Conservation (phyloP, 2,113 vertebrate species). For the Microcebus murinus region DNA sequence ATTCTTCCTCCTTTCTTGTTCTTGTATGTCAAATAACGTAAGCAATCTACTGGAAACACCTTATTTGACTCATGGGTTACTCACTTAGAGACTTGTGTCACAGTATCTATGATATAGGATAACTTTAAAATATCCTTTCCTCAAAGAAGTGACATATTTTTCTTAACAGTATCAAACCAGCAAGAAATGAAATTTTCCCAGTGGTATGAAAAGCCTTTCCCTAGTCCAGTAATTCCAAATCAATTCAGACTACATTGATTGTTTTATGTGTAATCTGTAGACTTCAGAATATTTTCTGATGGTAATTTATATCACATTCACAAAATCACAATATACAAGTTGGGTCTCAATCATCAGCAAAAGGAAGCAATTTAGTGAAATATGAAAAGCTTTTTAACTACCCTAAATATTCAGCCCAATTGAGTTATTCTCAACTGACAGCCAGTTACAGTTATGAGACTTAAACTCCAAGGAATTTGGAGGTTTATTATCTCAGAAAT, state of each 20-base stretch:
- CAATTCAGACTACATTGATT: neutral
- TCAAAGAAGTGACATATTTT: constrained; percentile 29
- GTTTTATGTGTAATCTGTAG: neutral
- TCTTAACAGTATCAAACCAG: neutral
- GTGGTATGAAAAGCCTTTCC: constrained; percentile 2
- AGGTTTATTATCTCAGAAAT: constrained; percentile 46
- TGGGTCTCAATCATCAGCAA: neutral
- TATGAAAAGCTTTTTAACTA: neutral
- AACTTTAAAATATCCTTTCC: neutral
- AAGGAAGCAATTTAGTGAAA: constrained; percentile 30
- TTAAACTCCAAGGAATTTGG: constrained; percentile 4
- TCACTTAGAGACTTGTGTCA: neutral
- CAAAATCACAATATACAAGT: neutral
- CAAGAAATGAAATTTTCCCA: constrained; percentile 19
- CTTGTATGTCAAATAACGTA: neutral
- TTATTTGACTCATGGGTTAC: neutral
- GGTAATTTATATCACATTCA: neutral
- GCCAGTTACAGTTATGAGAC: neutral
- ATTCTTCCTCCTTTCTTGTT: neutral
- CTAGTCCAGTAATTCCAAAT: neutral
- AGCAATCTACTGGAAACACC: neutral
- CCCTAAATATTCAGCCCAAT: neutral
- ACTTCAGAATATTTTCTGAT: constrained; percentile 18
- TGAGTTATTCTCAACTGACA: constrained; percentile 17
- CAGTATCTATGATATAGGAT: neutral